Percentiles rank a stretch among this genome's conserved stretches.
Conservation (phyloP, 2,888 invertebrate genomes). For the Cheilosia urbana region DNA sequence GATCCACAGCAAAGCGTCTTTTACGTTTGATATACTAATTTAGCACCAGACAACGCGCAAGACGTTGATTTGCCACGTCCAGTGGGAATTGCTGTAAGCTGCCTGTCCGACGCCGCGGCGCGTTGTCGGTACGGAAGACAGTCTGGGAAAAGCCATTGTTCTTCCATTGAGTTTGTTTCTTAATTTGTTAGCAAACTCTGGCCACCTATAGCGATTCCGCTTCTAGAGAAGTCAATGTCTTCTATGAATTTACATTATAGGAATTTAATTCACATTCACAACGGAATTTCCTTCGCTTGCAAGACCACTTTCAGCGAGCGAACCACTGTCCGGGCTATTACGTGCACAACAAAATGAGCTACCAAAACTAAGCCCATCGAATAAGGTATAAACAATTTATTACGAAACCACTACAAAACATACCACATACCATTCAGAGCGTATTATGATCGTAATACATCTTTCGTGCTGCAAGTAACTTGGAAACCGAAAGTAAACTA, state of each 20-base stretch:
- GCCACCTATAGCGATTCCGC: not conserved
- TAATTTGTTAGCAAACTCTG: slow-evolving; percentile 25
- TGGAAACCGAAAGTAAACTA: slow-evolving; percentile 71
- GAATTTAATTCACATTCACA: slow-evolving; percentile 19
- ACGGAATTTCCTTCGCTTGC: slow-evolving; percentile 6
- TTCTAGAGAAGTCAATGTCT: slow-evolving; percentile 37
- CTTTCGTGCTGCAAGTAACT: slow-evolving; percentile 60
- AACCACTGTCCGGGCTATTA: not conserved
- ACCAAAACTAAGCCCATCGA: slow-evolving; percentile 22
- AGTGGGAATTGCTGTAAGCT: slow-evolving; percentile 41
- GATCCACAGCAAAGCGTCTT: slow-evolving; percentile 37
- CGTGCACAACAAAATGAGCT: slow-evolving; percentile 9
- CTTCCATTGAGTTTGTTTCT: slow-evolving; percentile 30
- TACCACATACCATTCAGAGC: slow-evolving; percentile 58
- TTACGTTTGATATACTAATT: slow-evolving; percentile 52
- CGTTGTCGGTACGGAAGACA: slow-evolving; percentile 13
- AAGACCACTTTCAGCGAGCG: not conserved
- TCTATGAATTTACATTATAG: slow-evolving; percentile 15
- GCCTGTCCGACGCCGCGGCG: not conserved
- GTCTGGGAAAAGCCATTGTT: slow-evolving; percentile 25
- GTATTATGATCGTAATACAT: slow-evolving; percentile 60
- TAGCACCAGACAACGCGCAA: slow-evolving; percentile 28
- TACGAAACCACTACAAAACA: slow-evolving; percentile 47
- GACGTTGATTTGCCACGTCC: slow-evolving; percentile 43
- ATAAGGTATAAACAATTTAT: slow-evolving; percentile 46